Evolutionary conservation across 2,797 vertebrate species (phyloP).

Genomic region (Platyrinchus mystaceus): DNA sequence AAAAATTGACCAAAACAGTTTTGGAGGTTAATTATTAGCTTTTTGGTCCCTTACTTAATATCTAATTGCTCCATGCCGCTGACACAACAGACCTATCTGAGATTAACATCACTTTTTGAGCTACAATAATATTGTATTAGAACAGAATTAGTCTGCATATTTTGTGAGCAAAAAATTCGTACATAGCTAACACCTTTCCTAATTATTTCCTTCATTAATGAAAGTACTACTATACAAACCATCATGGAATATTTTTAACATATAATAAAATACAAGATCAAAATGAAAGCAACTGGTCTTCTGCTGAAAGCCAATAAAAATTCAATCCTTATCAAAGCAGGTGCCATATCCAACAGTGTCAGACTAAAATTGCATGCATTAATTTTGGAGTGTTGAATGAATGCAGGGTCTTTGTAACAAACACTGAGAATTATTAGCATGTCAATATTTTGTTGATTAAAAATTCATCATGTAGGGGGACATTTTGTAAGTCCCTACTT

Average conservation of each 20-base stretch:
- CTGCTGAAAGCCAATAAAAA: constrained; percentile 15
- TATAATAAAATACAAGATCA: constrained; percentile 22
- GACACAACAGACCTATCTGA: neutral
- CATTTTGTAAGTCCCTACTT: neutral
- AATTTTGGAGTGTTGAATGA: constrained; percentile 17
- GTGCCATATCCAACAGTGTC: neutral
- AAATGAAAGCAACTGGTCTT: neutral
- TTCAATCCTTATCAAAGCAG: constrained; percentile 3
- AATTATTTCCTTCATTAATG: constrained; percentile 59
- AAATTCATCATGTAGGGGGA: neutral
- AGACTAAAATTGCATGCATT: neutral
- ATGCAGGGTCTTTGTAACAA: neutral
- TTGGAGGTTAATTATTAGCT: neutral
- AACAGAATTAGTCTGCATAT: neutral
- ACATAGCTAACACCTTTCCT: neutral
- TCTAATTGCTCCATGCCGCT: neutral
- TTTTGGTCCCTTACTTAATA: neutral
- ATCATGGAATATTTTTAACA: constrained; percentile 36
- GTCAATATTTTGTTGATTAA: neutral
- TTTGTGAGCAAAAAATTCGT: neutral
- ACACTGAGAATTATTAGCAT: constrained; percentile 29
- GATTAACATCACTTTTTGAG: neutral
- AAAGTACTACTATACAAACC: neutral
- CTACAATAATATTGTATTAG: neutral
- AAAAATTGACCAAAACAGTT: neutral